phyloP scores from a whole-genome alignment of 2,113 vertebrate species.

The Strix aluco region DNA sequence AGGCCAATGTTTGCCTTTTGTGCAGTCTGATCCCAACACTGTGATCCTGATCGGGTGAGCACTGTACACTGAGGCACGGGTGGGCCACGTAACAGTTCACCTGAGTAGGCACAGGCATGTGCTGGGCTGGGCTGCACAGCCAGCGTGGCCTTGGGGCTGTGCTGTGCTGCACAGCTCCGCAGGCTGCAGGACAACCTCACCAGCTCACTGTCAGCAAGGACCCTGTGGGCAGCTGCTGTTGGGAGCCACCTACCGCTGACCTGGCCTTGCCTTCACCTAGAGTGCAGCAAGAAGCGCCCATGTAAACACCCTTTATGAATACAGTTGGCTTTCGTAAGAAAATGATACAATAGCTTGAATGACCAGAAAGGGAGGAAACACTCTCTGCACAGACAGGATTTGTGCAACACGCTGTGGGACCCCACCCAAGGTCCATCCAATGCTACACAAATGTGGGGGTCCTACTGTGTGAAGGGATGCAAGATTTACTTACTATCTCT shows the following conservation, averaged over 20 bases:
- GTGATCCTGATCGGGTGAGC: accelerated
- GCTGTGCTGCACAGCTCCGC: neutral
- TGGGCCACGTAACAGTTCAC: neutral
- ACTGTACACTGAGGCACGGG: accelerated
- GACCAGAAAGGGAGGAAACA: neutral
- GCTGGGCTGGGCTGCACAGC: neutral
- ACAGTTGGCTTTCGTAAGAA: neutral
- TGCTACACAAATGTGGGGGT: accelerated
- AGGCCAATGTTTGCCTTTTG: neutral
- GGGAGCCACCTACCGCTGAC: neutral
- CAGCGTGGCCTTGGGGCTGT: neutral
- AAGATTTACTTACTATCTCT: neutral
- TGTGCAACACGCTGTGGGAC: neutral
- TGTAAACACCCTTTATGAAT: neutral
- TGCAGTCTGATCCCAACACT: neutral
- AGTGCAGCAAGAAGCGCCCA: neutral
- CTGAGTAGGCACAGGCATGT: accelerated
- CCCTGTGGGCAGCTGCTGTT: neutral
- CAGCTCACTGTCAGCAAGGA: neutral
- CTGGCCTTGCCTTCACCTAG: neutral
- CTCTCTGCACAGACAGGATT: neutral
- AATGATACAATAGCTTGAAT: accelerated
- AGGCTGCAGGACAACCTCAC: neutral
- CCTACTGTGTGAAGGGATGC: accelerated
- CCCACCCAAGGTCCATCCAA: accelerated